Evolutionary conservation across 2,888 invertebrate species (phyloP).

Genomic region (Eilema depressum): DNA sequence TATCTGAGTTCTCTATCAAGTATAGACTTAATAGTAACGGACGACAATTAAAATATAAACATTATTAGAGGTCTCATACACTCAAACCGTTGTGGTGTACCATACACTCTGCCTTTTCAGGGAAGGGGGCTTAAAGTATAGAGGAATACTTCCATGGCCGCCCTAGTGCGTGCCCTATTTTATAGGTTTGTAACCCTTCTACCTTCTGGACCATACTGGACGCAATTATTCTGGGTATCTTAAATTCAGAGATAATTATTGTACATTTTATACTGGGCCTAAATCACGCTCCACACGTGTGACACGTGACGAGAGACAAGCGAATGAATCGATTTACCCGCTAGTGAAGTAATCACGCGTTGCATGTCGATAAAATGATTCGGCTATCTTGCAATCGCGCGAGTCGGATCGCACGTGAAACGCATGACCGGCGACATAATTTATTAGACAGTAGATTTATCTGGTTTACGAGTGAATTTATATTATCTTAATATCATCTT

Average conservation of each 20-base stretch:
- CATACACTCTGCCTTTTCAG: too few relatives aligned
- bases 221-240: not conserved
- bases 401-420: not conserved
- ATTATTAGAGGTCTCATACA: too few relatives aligned
- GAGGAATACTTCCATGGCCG: too few relatives aligned
- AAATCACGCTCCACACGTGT: not conserved
- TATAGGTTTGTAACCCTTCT: too few relatives aligned
- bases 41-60: too few relatives aligned
- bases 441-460: slow-evolving; percentile 1
- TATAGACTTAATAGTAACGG: too few relatives aligned
- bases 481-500: slow-evolving; percentile 4
- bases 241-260: too few relatives aligned
- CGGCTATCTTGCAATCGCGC: not conserved
- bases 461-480: not conserved
- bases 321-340: not conserved
- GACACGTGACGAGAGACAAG: slow-evolving; percentile 3
- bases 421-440: slow-evolving; percentile 3
- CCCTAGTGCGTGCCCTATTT: too few relatives aligned
- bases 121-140: too few relatives aligned
- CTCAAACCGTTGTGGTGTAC: too few relatives aligned
- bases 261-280: not conserved
- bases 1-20: too few relatives aligned
- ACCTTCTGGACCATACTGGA: not conserved
- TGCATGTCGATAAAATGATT: not conserved
- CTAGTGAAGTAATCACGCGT: slow-evolving; percentile 3